phyloP scores from a whole-genome alignment of 2,797 vertebrate genomes.

The Sebastes oblongus region DNA sequence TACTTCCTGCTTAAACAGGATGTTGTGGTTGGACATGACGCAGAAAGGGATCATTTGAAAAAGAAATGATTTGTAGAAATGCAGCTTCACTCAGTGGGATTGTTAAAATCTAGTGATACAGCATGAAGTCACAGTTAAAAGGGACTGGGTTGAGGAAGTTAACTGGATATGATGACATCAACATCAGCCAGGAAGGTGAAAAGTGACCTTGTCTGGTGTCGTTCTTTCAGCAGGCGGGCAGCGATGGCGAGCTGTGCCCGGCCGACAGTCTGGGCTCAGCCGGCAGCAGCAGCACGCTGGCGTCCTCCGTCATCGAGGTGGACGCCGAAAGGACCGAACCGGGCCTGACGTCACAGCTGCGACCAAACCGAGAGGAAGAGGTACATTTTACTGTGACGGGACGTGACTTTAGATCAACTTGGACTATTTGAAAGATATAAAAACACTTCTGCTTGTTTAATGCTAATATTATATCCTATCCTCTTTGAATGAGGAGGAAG shows the following conservation, averaged over 20 bases:
- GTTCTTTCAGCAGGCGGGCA: slow-evolving; percentile 73
- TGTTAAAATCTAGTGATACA: too few species aligned
- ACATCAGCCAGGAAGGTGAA: background rate
- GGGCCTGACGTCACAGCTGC: slow-evolving; percentile 15
- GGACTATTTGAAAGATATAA: background rate
- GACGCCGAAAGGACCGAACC: slow-evolving; percentile 56
- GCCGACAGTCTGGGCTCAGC: slow-evolving; percentile 70
- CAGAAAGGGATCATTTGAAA: too few species aligned
- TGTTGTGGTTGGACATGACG: too few species aligned
- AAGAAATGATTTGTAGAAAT: background rate
- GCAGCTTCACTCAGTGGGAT: background rate
- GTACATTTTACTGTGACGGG: background rate
- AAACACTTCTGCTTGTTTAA: background rate
- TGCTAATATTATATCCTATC: background rate
- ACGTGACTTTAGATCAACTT: background rate
- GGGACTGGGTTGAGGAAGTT: background rate
- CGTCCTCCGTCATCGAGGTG: slow-evolving; percentile 81
- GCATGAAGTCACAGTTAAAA: too few species aligned
- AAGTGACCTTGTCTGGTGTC: background rate
- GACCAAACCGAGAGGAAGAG: background rate
- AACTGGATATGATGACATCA: background rate
- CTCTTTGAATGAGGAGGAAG: slow-evolving; percentile 32
- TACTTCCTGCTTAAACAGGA: too few species aligned
- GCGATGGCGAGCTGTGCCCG: slow-evolving; percentile 81
- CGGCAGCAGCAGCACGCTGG: slow-evolving; percentile 76